phyloP scores from a whole-genome alignment of 2,797 vertebrate genomes.

The Oreonectes daqikongensis region DNA sequence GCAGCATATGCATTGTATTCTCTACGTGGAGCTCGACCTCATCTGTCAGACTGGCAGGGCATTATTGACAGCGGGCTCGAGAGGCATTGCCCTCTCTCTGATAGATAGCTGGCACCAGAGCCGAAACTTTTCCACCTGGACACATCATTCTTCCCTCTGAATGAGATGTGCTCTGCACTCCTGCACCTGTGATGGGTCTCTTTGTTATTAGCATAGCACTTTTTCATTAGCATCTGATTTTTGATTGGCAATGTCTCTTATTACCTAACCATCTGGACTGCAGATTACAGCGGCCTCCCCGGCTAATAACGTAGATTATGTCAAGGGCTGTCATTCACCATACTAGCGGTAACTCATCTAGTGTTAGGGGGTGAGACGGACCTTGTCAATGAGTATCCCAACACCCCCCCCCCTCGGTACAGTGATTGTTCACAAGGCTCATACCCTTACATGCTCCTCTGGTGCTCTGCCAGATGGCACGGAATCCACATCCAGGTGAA shows the following conservation, averaged over 20 bases:
- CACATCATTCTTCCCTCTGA: slow-evolving; percentile 31
- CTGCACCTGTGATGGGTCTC: slow-evolving; percentile 47
- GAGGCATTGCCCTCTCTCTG: slow-evolving; percentile 38
- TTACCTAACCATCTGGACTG: slow-evolving; percentile 42
- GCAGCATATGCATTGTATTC: slow-evolving; percentile 37
- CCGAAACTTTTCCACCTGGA: slow-evolving; percentile 46
- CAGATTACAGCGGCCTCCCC: slow-evolving; percentile 42
- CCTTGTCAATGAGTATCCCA: slow-evolving; percentile 65
- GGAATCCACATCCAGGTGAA: slow-evolving; percentile 47
- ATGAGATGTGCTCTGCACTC: slow-evolving; percentile 31
- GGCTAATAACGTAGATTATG: slow-evolving; percentile 67
- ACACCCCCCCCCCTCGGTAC: slow-evolving; percentile 49
- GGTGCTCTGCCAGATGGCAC: slow-evolving; percentile 50
- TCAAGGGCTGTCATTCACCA: slow-evolving; percentile 65
- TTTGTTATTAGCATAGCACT: slow-evolving; percentile 62
- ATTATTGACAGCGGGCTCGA: slow-evolving; percentile 37
- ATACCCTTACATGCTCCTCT: slow-evolving; percentile 37
- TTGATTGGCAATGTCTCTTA: slow-evolving; percentile 42
- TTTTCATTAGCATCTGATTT: slow-evolving; percentile 42
- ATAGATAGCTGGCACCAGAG: slow-evolving; percentile 49
- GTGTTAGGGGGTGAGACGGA: slow-evolving; percentile 59
- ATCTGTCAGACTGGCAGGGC: slow-evolving; percentile 38
- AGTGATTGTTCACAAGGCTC: slow-evolving; percentile 43
- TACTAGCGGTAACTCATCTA: slow-evolving; percentile 37
- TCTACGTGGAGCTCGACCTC: slow-evolving; percentile 19